Percentiles rank a stretch among this genome's conserved stretches.
Conservation (phyloP, 2,113 vertebrate species). For the Hypanus sabinus region DNA sequence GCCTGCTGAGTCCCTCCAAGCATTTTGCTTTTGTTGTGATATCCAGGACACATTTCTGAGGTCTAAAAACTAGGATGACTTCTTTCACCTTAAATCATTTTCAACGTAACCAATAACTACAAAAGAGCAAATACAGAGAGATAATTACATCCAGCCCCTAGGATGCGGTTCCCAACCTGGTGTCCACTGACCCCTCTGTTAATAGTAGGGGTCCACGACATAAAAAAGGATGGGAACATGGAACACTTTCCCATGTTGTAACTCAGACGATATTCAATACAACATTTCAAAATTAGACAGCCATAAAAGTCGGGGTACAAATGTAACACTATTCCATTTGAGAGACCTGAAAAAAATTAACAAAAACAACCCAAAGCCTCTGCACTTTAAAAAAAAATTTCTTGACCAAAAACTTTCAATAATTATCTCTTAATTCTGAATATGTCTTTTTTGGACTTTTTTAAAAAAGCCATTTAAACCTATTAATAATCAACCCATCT, state of each 20-base stretch:
- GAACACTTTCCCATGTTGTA: not conserved
- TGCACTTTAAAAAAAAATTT: not conserved
- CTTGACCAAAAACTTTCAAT: not conserved
- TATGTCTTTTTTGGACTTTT: not conserved
- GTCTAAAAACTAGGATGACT: not conserved
- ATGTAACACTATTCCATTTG: not conserved
- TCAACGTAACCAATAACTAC: not conserved
- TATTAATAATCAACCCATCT: not conserved
- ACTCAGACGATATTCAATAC: not conserved
- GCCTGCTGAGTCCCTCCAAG: no score
- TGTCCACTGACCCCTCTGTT: no score
- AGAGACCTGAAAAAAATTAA: not conserved
- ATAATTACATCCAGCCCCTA: not conserved
- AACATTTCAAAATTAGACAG: not conserved
- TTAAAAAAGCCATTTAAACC: no score
- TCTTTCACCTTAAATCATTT: not conserved
- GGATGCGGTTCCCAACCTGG: no score
- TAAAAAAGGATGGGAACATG: no score
- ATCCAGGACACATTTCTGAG: not conserved
- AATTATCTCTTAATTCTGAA: not conserved
- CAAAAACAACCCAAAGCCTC: not conserved
- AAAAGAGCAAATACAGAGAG: not conserved
- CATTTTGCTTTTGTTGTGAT: not conserved
- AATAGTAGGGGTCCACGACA: no score
- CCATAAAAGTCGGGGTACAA: not conserved